Conservation (phyloP, 2,113 vertebrate genomes). For the Coreoperca whiteheadi region DNA sequence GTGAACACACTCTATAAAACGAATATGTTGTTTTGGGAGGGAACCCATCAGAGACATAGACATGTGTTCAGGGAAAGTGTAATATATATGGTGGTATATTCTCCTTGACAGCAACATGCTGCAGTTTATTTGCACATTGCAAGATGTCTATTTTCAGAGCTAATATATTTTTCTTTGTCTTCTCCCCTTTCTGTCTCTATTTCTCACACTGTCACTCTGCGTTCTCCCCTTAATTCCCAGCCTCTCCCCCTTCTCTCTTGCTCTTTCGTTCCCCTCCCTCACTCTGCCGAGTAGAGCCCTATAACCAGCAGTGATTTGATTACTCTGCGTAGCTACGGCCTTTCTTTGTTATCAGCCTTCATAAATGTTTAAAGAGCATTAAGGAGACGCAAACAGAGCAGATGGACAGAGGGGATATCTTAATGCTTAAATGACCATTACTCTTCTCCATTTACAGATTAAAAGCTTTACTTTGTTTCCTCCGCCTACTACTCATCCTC, state of each 20-base stretch:
- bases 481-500: constrained; percentile 54
- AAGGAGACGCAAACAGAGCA: constrained; percentile 70
- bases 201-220: constrained; percentile 59
- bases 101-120: constrained; percentile 45
- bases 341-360: constrained; percentile 82
- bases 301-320: constrained; percentile 79
- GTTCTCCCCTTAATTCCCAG: constrained; percentile 22
- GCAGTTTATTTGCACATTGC: constrained; percentile 44
- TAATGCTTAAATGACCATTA: constrained; percentile 82
- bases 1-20: constrained; percentile 17
- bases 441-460: constrained; percentile 82
- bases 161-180: constrained; percentile 58
- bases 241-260: background rate
- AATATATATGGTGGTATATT: constrained; percentile 33
- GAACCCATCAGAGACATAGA: constrained; percentile 1
- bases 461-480: constrained; percentile 84
- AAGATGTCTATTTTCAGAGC: constrained; percentile 55
- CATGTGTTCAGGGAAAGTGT: constrained; percentile 44
- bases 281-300: constrained; percentile 66
- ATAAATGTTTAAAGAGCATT: constrained; percentile 85
- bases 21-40: constrained; percentile 10
- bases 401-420: constrained; percentile 67
- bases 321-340: constrained; percentile 67
- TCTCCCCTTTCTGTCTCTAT: constrained; percentile 52
- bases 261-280: background rate